Conservation (phyloP, 2,888 invertebrate species). For the Chalcis sispes region DNA sequence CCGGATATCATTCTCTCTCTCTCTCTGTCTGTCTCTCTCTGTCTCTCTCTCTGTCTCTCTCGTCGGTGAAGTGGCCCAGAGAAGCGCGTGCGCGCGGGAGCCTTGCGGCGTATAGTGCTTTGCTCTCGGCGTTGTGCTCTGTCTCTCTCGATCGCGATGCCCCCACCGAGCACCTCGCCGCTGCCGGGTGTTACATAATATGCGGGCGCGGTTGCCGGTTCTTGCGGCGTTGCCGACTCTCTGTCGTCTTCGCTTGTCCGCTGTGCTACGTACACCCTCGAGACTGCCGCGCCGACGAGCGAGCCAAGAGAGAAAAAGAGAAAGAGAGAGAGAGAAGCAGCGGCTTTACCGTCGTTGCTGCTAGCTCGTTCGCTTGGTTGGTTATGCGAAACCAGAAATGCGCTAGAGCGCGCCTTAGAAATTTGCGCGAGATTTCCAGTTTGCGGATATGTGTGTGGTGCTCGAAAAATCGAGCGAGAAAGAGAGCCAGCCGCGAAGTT, state of each 20-base stretch:
- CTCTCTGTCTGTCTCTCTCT: conserved; percentile 4
- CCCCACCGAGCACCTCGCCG: conserved; percentile 63
- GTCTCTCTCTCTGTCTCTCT: background rate
- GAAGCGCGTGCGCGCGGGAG: conserved; percentile 36
- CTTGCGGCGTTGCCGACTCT: conserved; percentile 61
- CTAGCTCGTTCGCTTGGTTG: conserved; percentile 45
- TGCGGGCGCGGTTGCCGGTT: conserved; percentile 70
- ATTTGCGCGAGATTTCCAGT: too few relatives aligned
- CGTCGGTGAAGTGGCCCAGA: background rate
- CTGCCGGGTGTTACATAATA: conserved; percentile 76
- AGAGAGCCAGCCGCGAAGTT: conserved; percentile 2
- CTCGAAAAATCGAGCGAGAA: too few relatives aligned
- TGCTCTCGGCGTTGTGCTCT: too few relatives aligned
- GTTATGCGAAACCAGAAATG: conserved; percentile 49
- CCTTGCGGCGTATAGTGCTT: conserved; percentile 38
- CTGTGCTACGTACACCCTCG: background rate
- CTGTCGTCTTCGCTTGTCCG: background rate
- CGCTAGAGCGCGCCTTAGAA: conserved; percentile 28
- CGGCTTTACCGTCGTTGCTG: background rate
- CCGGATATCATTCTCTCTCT: background rate
- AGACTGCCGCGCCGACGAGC: background rate
- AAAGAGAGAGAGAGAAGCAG: background rate
- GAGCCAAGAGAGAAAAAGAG: too few relatives aligned
- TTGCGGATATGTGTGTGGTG: too few relatives aligned
- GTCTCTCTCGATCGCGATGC: too few relatives aligned